These are phyloP conservation scores for Mus spicilegus DNA, from an alignment of 2,113 vertebrate genomes.

Conservation along the genomic window DNA sequence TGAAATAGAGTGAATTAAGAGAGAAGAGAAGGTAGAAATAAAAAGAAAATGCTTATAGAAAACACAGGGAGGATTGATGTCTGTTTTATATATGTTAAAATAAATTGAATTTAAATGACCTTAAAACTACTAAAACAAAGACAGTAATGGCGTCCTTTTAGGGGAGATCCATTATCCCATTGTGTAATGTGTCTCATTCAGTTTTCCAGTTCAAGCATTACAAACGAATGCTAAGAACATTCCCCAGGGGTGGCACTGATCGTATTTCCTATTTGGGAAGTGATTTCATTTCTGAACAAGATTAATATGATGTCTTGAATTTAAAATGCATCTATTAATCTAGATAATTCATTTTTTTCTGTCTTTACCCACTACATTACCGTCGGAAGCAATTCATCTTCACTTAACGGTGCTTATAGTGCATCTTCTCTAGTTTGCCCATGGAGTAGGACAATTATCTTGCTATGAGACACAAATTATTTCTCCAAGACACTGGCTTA, in stretches of 20 bases:
- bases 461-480: not conserved
- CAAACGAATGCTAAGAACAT: not conserved
- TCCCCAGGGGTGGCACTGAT: not conserved
- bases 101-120: not conserved
- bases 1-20: not conserved
- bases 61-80: not conserved
- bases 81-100: not conserved
- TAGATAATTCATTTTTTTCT: not conserved
- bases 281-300: slow-evolving; percentile 25
- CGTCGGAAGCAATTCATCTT: not conserved
- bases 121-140: slow-evolving; percentile 12
- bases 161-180: not conserved
- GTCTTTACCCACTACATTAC: not conserved
- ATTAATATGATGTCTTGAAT: not conserved
- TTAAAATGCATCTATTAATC: slow-evolving; percentile 20
- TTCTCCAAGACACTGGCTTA: not conserved
- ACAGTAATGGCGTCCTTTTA: not conserved
- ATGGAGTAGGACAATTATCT: not conserved
- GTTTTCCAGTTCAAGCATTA: not conserved
- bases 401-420: not conserved
- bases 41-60: not conserved
- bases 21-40: not conserved
- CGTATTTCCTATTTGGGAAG: slow-evolving; percentile 5
- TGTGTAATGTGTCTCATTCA: not conserved
- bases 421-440: not conserved